A percentile compares a stretch with the other conserved stretches of the same genome.
These are phyloP conservation scores for Achatina immaculata DNA, from an alignment of 1,140 invertebrate genomes.

Conservation along the genomic window DNA sequence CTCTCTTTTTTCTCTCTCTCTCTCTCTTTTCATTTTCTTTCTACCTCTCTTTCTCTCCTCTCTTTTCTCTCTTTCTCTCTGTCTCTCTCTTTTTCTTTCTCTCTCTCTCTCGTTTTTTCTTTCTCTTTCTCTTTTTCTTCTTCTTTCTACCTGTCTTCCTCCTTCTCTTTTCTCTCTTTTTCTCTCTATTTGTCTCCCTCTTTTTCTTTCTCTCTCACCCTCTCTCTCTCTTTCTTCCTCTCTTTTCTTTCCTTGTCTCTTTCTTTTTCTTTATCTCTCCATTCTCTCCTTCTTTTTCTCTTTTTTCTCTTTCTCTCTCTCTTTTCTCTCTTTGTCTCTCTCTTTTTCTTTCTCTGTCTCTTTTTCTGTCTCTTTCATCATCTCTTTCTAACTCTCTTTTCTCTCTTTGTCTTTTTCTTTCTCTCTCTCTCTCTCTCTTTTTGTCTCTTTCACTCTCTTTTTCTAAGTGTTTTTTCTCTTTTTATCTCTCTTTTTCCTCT, in stretches of 20 bases:
- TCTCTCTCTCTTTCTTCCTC: not conserved
- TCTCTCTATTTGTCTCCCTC: not conserved
- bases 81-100: not conserved
- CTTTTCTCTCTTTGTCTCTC: not conserved
- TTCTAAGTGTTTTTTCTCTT: not conserved
- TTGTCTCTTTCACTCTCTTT: too few species aligned
- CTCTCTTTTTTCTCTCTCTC: too few species aligned
- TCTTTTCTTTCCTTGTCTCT: not conserved
- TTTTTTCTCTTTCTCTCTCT: not conserved
- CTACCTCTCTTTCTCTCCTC: too few species aligned
- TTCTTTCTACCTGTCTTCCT: not conserved
- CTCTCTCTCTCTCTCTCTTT: too few species aligned
- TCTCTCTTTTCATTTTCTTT: too few species aligned
- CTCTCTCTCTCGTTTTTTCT: not conserved
- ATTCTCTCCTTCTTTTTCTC: too few species aligned
- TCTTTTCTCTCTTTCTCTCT: not conserved
- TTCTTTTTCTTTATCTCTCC: too few species aligned
- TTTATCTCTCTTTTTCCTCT: not conserved
- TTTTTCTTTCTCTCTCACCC: not conserved
- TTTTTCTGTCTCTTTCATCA: not conserved
- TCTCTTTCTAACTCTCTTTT: too few species aligned
- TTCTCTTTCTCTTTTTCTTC: too few species aligned
- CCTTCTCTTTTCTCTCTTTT: not conserved
- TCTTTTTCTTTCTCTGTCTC: not conserved
- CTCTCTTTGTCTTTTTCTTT: too few species aligned